Percentiles rank a stretch among this genome's conserved stretches.
Evolutionary conservation across 2,888 invertebrate genomes (phyloP).

Genomic region (Anthophora plumipes): DNA sequence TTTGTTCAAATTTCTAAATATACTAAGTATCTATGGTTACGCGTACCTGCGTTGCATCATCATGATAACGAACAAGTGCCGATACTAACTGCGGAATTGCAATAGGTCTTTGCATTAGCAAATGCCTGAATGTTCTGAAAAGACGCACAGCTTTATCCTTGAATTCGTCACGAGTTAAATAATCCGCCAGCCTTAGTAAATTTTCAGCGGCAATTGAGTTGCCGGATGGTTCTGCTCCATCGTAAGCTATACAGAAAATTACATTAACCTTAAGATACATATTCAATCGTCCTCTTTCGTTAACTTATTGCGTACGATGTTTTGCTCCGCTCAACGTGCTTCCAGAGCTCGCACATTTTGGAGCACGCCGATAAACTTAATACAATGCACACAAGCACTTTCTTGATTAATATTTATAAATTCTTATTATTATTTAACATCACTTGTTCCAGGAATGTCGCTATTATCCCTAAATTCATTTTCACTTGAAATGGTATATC

Average conservation of each 20-base stretch:
- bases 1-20: slow-evolving; percentile 17
- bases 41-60: slow-evolving; percentile 90
- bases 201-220: slow-evolving; percentile 95
- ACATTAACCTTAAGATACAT: slow-evolving; percentile 49
- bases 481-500: no score
- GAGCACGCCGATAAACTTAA: no score
- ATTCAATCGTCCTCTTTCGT: slow-evolving; percentile 18
- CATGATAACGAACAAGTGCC: slow-evolving; percentile 89
- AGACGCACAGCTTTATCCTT: slow-evolving; percentile 87
- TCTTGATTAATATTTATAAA: no score
- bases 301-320: no score
- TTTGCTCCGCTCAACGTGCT: no score
- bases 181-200: slow-evolving; percentile 90
- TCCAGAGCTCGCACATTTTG: no score
- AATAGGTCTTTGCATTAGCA: slow-evolving; percentile 88
- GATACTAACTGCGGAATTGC: slow-evolving; percentile 92
- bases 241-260: slow-evolving; percentile 89
- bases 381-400: no score
- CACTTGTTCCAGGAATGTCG: no score
- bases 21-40: neutral
- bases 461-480: no score
- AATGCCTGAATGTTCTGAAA: slow-evolving; percentile 87
- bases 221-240: slow-evolving; percentile 97
- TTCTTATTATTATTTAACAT: no score
- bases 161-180: slow-evolving; percentile 87